phyloP scores from a whole-genome alignment of 2,797 vertebrate species.

The Propithecus deckenii region DNA sequence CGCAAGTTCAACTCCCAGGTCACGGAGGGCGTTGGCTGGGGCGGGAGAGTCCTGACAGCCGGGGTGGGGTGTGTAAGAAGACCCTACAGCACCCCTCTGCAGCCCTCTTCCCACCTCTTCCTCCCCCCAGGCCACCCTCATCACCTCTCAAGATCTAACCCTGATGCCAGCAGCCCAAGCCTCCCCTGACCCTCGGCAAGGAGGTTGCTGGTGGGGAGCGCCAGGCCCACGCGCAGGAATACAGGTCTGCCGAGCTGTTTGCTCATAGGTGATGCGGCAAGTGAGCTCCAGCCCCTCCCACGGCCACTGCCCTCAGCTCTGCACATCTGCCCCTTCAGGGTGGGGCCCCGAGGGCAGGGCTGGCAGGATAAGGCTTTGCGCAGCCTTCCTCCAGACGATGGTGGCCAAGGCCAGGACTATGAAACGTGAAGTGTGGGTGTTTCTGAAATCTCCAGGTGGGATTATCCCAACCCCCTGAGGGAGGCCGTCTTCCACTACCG shows the following conservation, averaged over 20 bases:
- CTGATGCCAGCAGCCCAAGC: too few species aligned
- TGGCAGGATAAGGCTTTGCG: not conserved
- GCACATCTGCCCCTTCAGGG: not conserved
- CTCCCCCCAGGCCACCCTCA: too few species aligned
- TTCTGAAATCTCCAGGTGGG: not conserved
- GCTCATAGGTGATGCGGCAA: not conserved
- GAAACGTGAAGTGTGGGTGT: not conserved
- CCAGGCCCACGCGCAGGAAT: not conserved
- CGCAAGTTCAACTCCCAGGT: not conserved
- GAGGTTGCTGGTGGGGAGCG: not conserved
- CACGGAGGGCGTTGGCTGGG: not conserved
- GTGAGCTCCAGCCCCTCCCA: not conserved
- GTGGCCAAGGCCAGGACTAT: rapidly evolving
- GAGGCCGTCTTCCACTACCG: rapidly evolving
- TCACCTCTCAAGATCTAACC: not conserved
- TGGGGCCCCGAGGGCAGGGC: not conserved
- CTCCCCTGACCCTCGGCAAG: not conserved
- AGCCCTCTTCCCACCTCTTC: too few species aligned
- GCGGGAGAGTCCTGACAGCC: not conserved
- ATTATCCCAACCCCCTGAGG: rapidly evolving
- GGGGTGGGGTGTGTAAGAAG: not conserved
- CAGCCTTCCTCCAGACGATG: not conserved
- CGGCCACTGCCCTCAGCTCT: not conserved
- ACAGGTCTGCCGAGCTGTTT: too few species aligned
- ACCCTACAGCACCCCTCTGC: not conserved